phyloP scores from a whole-genome alignment of 2,113 vertebrate genomes.

The Chaetops frenatus region DNA sequence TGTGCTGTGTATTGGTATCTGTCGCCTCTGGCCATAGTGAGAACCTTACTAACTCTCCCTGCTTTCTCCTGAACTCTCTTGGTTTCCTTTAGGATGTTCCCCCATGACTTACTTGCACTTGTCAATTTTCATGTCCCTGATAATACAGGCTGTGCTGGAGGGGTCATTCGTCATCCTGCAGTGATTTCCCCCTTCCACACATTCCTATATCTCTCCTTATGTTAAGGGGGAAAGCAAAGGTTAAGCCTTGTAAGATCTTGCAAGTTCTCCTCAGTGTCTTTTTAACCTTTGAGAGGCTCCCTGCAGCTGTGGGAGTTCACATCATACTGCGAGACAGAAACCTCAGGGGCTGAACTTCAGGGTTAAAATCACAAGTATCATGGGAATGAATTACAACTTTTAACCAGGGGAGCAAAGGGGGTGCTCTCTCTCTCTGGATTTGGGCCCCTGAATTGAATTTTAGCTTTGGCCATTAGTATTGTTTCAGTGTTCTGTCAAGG shows the following conservation, averaged over 20 bases:
- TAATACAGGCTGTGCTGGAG: neutral
- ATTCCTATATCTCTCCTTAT: accelerated
- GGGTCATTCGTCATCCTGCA: neutral
- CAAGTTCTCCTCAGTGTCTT: neutral
- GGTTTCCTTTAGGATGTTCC: neutral
- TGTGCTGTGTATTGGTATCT: accelerated
- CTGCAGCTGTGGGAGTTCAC: neutral
- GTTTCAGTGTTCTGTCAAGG: neutral
- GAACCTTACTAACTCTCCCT: neutral
- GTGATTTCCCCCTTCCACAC: neutral
- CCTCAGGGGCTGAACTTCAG: neutral
- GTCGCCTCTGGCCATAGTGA: neutral
- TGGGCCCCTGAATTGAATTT: neutral
- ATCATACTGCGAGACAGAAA: neutral
- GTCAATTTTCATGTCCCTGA: accelerated
- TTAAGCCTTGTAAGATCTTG: neutral
- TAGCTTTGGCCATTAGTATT: neutral
- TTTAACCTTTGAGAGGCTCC: neutral
- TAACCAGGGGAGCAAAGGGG: neutral
- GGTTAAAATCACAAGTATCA: neutral
- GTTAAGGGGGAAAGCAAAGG: neutral
- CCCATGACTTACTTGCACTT: accelerated
- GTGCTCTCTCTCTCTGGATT: neutral
- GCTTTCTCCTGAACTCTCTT: neutral
- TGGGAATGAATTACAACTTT: neutral